phyloP scores from a whole-genome alignment of 2,797 vertebrate genomes.

The Hoplostethus mediterraneus region DNA sequence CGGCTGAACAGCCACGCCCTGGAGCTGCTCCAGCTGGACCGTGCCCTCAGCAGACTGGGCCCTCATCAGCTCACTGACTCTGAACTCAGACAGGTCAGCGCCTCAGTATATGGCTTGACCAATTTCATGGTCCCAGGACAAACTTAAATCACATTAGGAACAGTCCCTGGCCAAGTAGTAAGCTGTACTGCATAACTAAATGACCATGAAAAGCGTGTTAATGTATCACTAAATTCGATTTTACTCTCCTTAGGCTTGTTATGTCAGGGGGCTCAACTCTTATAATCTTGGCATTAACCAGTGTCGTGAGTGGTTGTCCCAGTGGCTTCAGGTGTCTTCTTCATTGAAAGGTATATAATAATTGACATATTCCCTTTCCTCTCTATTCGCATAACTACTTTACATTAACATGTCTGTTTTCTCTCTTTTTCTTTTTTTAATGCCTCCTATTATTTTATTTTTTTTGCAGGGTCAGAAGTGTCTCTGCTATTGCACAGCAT shows the following conservation, averaged over 20 bases:
- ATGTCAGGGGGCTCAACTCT: slow-evolving; percentile 88
- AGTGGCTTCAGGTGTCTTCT: slow-evolving; percentile 91
- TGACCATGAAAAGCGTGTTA: not conserved
- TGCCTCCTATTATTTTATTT: slow-evolving; percentile 21
- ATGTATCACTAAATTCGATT: not conserved
- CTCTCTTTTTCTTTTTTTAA: not conserved
- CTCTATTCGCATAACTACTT: too few relatives aligned
- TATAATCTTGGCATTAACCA: slow-evolving; percentile 72
- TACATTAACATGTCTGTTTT: not conserved
- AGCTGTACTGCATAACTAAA: not conserved
- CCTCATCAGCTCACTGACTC: slow-evolving; percentile 84
- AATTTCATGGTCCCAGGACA: not conserved
- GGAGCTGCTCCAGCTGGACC: slow-evolving; percentile 91
- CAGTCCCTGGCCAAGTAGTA: not conserved
- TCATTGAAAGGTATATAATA: slow-evolving; percentile 87
- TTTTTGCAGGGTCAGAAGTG: slow-evolving; percentile 86
- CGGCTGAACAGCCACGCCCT: slow-evolving; percentile 86
- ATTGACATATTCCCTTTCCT: not conserved
- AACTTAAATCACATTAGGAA: not conserved
- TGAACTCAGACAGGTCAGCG: slow-evolving; percentile 88
- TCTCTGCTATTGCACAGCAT: slow-evolving; percentile 92
- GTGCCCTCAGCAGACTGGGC: slow-evolving; percentile 86
- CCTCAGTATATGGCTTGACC: not conserved
- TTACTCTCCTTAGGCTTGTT: slow-evolving; percentile 89
- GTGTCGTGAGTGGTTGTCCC: slow-evolving; percentile 89